A percentile compares a stretch with the other conserved stretches of the same genome.
phyloP scores from a whole-genome alignment of 1,140 invertebrate genomes.

The Papilio polyxenes region DNA sequence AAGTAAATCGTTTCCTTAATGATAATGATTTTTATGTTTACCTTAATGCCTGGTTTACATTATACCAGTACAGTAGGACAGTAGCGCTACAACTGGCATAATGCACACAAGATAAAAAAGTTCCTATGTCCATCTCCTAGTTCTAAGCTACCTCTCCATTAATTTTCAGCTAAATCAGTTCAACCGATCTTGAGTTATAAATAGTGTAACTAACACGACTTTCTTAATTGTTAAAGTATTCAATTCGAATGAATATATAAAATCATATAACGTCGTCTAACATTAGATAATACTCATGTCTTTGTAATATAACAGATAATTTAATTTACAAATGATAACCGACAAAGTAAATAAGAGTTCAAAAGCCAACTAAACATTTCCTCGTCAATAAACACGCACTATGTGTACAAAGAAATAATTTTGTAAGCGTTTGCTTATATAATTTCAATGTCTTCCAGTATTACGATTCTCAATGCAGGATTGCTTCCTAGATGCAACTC shows the following conservation, averaged over 20 bases:
- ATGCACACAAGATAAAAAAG: too few species aligned
- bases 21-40: neutral
- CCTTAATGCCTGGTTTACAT: too few species aligned
- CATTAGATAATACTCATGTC: neutral
- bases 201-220: too few species aligned
- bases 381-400: constrained; percentile 36
- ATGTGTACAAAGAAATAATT: constrained; percentile 36
- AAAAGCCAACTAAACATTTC: constrained; percentile 33
- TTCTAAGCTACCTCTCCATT: too few species aligned
- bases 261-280: neutral
- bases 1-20: neutral
- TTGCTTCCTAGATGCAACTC: constrained; percentile 49
- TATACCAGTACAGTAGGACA: too few species aligned
- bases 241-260: neutral
- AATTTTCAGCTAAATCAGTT: too few species aligned
- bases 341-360: constrained; percentile 32
- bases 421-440: constrained; percentile 33
- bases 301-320: constrained; percentile 27
- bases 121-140: too few species aligned
- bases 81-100: too few species aligned
- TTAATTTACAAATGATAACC: constrained; percentile 34
- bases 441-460: constrained; percentile 40
- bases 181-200: too few species aligned
- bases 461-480: constrained; percentile 39
- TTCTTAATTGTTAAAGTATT: neutral